Percentiles rank a stretch among this genome's conserved stretches.
Conservation (phyloP, 2,797 vertebrate genomes). For the Gobionotothen gibberifrons region DNA sequence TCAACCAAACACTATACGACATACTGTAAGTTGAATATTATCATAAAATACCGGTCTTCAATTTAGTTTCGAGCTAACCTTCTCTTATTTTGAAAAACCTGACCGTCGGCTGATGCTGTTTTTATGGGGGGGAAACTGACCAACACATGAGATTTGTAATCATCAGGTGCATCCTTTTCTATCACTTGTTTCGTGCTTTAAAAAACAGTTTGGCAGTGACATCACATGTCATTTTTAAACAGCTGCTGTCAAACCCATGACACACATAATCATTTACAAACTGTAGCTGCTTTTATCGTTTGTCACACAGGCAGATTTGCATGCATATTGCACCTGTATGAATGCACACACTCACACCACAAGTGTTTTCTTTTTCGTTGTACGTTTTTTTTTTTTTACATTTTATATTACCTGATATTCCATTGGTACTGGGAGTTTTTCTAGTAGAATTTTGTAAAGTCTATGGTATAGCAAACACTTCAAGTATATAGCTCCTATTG, state of each 20-base stretch:
- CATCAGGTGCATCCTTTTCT: constrained; percentile 32
- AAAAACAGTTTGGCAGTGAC: constrained; percentile 24
- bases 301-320: constrained; percentile 72
- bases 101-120: background rate
- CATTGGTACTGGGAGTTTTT: constrained; percentile 82
- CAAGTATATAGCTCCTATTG: constrained; percentile 80
- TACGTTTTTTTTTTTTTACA: constrained; percentile 63
- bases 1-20: constrained; percentile 39
- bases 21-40: constrained; percentile 15
- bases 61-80: no score
- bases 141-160: constrained; percentile 18
- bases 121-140: background rate
- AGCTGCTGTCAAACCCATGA: constrained; percentile 35
- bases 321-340: constrained; percentile 78
- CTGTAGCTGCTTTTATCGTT: constrained; percentile 70
- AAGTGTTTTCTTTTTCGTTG: constrained; percentile 42
- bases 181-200: constrained; percentile 39
- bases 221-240: constrained; percentile 24
- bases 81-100: constrained; percentile 19
- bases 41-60: background rate
- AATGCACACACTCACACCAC: constrained; percentile 68
- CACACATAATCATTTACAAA: constrained; percentile 34
- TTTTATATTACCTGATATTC: constrained; percentile 79
- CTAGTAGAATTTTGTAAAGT: constrained; percentile 86
- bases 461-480: constrained; percentile 80